phyloP scores from a whole-genome alignment of 92 coral and sea anemone species.

The Scolanthus callimorphus region DNA sequence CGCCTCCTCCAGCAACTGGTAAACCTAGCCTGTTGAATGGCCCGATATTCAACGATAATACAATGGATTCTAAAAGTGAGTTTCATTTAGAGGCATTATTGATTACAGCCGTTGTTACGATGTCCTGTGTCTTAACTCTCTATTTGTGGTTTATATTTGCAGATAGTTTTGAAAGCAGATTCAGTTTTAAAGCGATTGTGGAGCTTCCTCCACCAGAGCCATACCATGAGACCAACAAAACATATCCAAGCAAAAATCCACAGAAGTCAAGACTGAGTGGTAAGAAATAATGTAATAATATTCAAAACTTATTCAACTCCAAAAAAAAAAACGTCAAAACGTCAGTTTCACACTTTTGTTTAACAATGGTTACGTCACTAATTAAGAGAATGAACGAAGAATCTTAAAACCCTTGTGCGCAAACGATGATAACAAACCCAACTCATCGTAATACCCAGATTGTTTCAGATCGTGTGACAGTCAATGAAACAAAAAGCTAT shows the following conservation, averaged over 20 bases:
- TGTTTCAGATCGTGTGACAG: too few relatives aligned
- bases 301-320: too few relatives aligned
- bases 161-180: slow-evolving; percentile 87
- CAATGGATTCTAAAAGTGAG: slow-evolving; percentile 3
- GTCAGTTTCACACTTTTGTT: too few relatives aligned
- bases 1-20: slow-evolving; percentile 48
- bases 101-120: too few relatives aligned
- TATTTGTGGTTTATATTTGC: background rate
- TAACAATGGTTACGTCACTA: too few relatives aligned
- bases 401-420: background rate
- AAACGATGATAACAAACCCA: too few relatives aligned
- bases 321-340: too few relatives aligned
- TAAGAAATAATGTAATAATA: slow-evolving; percentile 1
- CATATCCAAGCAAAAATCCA: slow-evolving; percentile 87
- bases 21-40: slow-evolving; percentile 69
- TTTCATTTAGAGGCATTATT: slow-evolving; percentile 1
- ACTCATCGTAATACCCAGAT: too few relatives aligned
- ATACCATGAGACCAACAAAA: slow-evolving; percentile 70
- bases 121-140: too few relatives aligned
- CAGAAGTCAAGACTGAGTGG: slow-evolving; percentile 33
- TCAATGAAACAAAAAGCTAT: too few relatives aligned
- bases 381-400: background rate
- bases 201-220: slow-evolving; percentile 95
- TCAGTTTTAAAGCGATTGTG: slow-evolving; percentile 51
- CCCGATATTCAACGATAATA: slow-evolving; percentile 44